Conservation (phyloP, 2,113 vertebrate species). For the Microcebus murinus region DNA sequence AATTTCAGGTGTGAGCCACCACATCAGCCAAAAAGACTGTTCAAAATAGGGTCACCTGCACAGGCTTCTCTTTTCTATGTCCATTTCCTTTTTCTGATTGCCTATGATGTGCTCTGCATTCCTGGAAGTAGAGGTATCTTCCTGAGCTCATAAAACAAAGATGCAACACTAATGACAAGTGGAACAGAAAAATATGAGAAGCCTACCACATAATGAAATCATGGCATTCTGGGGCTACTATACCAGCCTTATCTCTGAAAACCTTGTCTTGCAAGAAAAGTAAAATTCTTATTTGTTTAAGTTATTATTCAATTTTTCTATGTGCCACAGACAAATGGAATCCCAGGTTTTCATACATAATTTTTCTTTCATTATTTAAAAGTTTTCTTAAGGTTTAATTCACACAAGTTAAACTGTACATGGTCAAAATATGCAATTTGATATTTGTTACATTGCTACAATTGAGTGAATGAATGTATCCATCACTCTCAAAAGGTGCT, state of each 20-base stretch:
- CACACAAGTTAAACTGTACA: not conserved
- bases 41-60: not conserved
- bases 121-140: not conserved
- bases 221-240: too few species aligned
- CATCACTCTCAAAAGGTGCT: not conserved
- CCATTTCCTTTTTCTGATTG: not conserved
- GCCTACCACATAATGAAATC: not conserved
- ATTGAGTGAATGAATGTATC: not conserved
- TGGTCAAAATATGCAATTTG: not conserved
- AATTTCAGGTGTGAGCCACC: too few species aligned
- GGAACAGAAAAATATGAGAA: not conserved
- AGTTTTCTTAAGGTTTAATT: not conserved
- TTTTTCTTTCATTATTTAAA: not conserved
- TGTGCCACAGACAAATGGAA: not conserved
- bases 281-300: not conserved
- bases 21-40: not conserved
- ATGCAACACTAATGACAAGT: not conserved
- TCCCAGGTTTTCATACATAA: not conserved
- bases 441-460: too few species aligned
- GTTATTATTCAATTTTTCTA: not conserved
- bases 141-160: not conserved
- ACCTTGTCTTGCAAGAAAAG: not conserved
- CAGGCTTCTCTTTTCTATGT: not conserved
- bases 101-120: not conserved
- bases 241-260: not conserved